These are phyloP conservation scores for Typhlichthys eigenmanni DNA, from an alignment of 2,797 vertebrate species.

Conservation along the genomic window DNA sequence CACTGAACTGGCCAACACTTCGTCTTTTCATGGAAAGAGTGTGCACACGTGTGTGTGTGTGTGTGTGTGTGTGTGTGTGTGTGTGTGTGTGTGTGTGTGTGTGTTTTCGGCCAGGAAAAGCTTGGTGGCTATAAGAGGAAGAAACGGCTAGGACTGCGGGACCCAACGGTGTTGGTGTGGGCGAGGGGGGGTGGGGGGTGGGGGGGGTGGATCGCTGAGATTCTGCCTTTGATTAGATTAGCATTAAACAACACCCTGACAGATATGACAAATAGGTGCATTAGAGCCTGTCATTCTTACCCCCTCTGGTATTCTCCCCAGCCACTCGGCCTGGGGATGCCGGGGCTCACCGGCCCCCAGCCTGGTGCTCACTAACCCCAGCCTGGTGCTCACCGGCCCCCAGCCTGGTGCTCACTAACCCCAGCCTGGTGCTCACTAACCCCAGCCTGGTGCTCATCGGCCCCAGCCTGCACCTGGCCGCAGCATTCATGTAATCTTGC, in stretches of 20 bases:
- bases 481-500: constrained; percentile 72
- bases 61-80: constrained; percentile 8
- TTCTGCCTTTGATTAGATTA: constrained; percentile 88
- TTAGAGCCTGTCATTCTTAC: constrained; percentile 85
- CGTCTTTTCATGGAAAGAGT: constrained; percentile 24
- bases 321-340: constrained; percentile 54
- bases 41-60: background rate
- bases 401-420: constrained; percentile 3
- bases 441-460: constrained; percentile 30
- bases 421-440: constrained; percentile 39
- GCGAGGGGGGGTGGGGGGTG: constrained; percentile 41
- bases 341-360: constrained; percentile 33
- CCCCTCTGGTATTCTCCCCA: constrained; percentile 57
- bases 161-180: constrained; percentile 12
- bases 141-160: constrained; percentile 64
- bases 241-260: constrained; percentile 89
- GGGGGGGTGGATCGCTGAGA: constrained; percentile 79
- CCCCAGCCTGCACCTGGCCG: constrained; percentile 56
- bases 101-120: constrained; percentile 28
- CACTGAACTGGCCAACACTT: constrained; percentile 64
- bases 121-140: constrained; percentile 50
- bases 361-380: constrained; percentile 22
- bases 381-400: background rate
- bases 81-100: no score
- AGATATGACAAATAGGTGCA: constrained; percentile 92